Percentiles rank a stretch among this genome's conserved stretches.
phyloP scores from a whole-genome alignment of 2,797 vertebrate species.

The Acridotheres tristis region DNA sequence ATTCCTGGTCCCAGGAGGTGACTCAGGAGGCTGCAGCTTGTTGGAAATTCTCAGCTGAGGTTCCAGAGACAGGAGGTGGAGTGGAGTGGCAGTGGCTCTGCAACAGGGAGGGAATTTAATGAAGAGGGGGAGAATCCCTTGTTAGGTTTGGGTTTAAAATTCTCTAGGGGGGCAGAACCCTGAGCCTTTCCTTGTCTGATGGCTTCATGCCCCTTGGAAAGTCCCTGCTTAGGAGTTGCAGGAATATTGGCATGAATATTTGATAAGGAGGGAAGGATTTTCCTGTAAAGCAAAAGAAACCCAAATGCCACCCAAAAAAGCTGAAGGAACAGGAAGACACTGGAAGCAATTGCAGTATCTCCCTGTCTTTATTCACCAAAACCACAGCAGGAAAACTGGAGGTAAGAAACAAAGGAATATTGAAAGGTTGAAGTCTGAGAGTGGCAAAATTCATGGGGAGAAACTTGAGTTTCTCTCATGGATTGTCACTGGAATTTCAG shows the following conservation, averaged over 20 bases:
- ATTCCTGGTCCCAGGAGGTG: background rate
- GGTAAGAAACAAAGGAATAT: constrained; percentile 16
- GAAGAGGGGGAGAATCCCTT: background rate
- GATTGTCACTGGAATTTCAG: background rate
- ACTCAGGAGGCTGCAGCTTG: background rate
- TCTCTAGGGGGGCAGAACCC: background rate
- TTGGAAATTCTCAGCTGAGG: background rate
- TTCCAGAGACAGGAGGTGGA: background rate
- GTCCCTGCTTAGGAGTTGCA: background rate
- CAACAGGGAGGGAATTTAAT: background rate
- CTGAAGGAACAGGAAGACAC: background rate
- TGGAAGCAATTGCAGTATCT: constrained; percentile 31
- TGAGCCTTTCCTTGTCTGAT: background rate
- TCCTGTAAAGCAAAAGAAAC: background rate
- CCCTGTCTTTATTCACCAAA: constrained; percentile 15
- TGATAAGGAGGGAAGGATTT: background rate
- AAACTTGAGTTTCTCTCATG: background rate
- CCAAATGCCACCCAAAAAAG: background rate
- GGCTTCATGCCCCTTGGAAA: background rate
- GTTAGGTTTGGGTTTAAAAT: background rate
- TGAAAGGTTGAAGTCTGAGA: background rate
- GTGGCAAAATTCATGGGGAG: background rate
- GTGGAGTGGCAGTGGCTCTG: background rate
- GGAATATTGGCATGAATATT: background rate
- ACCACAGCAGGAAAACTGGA: background rate